Evolutionary conservation across 2,797 vertebrate genomes (phyloP).

Genomic region (Gymnoscopelus braueri): DNA sequence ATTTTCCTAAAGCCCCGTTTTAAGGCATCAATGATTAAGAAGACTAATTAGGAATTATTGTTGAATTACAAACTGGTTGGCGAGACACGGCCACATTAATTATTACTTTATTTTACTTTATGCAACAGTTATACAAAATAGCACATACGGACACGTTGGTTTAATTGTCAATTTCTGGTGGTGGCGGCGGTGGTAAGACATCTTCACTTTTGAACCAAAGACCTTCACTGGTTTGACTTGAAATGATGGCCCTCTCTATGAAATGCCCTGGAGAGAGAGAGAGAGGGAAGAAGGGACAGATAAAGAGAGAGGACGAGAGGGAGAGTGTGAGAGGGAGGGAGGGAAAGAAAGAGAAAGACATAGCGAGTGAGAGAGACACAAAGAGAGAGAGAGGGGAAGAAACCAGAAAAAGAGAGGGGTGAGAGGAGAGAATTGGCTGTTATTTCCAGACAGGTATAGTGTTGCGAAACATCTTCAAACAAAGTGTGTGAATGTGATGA

Average conservation of each 20-base stretch:
- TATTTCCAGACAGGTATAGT: too few relatives aligned
- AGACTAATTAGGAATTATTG: too few relatives aligned
- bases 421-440: not conserved
- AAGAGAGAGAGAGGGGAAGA: not conserved
- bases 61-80: too few relatives aligned
- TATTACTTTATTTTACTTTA: not conserved
- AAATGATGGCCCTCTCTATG: conserved; percentile 81
- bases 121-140: too few relatives aligned
- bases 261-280: conserved; percentile 80
- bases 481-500: too few relatives aligned
- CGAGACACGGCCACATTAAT: not conserved
- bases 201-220: conserved; percentile 81
- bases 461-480: too few relatives aligned
- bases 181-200: conserved; percentile 73
- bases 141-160: too few relatives aligned
- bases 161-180: conserved; percentile 45
- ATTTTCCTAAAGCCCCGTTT: too few relatives aligned
- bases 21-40: too few relatives aligned
- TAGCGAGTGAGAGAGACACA: not conserved
- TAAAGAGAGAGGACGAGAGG: not conserved
- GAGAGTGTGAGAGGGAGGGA: not conserved
- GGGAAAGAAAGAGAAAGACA: not conserved
- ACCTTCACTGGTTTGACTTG: conserved; percentile 88
- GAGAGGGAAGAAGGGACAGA: conserved; percentile 14
- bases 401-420: too few relatives aligned